These are phyloP conservation scores for Wasmannia auropunctata DNA, from an alignment of 1,140 invertebrate genomes.

Conservation along the genomic window DNA sequence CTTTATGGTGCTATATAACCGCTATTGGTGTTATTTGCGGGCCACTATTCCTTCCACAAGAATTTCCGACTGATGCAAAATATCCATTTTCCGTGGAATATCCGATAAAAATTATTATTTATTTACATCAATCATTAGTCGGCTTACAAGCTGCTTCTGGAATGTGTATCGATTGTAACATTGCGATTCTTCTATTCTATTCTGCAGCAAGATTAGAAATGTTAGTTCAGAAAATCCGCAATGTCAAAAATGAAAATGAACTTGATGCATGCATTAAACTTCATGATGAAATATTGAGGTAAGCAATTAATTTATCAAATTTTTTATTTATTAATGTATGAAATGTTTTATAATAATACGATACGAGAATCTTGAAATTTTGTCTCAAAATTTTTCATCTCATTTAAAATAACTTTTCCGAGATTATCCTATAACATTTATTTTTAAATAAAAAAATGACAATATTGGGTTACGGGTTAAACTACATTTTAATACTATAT, in stretches of 20 bases:
- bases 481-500: too few species aligned
- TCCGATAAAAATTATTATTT: slow-evolving; percentile 71
- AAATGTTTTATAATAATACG: too few species aligned
- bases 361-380: too few species aligned
- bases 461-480: too few species aligned
- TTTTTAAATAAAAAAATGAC: too few species aligned
- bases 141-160: slow-evolving; percentile 72
- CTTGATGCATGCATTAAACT: slow-evolving; percentile 69
- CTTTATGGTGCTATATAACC: slow-evolving; percentile 52
- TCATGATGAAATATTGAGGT: slow-evolving; percentile 74
- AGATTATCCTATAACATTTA: too few species aligned
- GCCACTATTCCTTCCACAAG: slow-evolving; percentile 62
- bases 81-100: slow-evolving; percentile 76
- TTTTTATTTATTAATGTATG: neutral
- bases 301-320: neutral
- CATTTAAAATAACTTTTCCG: too few species aligned
- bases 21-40: slow-evolving; percentile 54
- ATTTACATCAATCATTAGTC: slow-evolving; percentile 74
- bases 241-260: slow-evolving; percentile 47
- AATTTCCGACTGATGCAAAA: slow-evolving; percentile 72
- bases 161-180: slow-evolving; percentile 72
- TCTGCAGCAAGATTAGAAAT: slow-evolving; percentile 71
- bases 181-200: slow-evolving; percentile 74
- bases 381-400: too few species aligned
- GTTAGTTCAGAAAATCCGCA: slow-evolving; percentile 58